Conservation (phyloP, 2,888 invertebrate genomes). For the Melinaea marsaeus region DNA sequence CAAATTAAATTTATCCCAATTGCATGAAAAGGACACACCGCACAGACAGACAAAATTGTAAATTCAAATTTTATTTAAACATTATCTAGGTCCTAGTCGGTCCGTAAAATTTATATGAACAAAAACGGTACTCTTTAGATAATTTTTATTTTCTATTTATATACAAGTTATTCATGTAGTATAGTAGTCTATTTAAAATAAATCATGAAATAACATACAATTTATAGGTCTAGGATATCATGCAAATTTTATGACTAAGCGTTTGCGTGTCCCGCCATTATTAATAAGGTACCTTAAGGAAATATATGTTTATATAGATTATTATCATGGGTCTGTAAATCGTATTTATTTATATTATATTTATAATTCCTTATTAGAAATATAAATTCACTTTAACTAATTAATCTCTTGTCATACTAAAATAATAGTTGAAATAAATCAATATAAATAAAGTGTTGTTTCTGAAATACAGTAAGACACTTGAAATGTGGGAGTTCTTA, state of each 20-base stretch:
- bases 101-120: constrained; percentile 11
- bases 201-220: constrained; percentile 35
- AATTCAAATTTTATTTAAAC: too few species aligned
- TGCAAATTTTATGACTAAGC: constrained; percentile 42
- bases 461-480: constrained; percentile 20
- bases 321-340: constrained; percentile 22
- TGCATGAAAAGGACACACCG: too few species aligned
- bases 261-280: constrained; percentile 52
- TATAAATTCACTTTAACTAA: background rate
- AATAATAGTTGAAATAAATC: background rate
- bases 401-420: background rate
- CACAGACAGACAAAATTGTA: too few species aligned
- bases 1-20: too few species aligned
- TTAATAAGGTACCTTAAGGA: constrained; percentile 54
- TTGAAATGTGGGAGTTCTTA: too few species aligned
- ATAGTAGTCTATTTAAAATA: constrained; percentile 30
- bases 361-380: constrained; percentile 9
- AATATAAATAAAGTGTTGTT: too few species aligned
- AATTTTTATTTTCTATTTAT: too few species aligned
- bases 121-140: background rate
- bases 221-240: constrained; percentile 36
- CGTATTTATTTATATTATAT: constrained; percentile 17
- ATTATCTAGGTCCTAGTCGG: background rate
- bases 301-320: constrained; percentile 31
- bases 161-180: constrained; percentile 5